Conservation (phyloP, 2,797 vertebrate species). For the Lemur catta region DNA sequence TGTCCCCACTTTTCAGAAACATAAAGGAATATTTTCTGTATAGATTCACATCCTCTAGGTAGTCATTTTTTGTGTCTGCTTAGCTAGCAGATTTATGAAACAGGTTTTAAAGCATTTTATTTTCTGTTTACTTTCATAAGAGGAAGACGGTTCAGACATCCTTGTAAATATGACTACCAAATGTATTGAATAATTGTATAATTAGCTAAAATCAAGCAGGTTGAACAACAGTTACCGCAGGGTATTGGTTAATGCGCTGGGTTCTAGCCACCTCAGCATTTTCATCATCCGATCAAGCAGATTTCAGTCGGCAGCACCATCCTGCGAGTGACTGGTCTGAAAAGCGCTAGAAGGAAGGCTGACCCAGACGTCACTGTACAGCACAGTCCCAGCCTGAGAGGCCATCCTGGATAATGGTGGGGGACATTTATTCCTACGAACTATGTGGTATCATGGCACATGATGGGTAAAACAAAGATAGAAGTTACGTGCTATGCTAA, state of each 20-base stretch:
- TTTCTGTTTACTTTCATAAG: not conserved
- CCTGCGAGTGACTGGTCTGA: not conserved
- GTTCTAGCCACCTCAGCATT: not conserved
- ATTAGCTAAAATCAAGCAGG: not conserved
- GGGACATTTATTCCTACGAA: not conserved
- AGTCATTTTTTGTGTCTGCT: not conserved
- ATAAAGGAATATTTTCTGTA: not conserved
- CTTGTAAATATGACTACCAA: not conserved
- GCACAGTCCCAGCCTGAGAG: not conserved
- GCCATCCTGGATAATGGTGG: not conserved
- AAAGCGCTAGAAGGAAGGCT: not conserved
- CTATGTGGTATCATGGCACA: not conserved
- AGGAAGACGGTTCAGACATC: not conserved
- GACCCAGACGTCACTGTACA: not conserved
- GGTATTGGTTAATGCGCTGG: not conserved
- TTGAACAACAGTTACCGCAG: not conserved
- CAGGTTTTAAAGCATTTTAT: not conserved
- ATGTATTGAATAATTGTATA: not conserved
- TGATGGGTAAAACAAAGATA: not conserved
- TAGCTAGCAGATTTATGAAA: not conserved
- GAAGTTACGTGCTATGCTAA: not conserved
- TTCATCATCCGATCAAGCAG: not conserved
- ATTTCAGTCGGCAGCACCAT: not conserved
- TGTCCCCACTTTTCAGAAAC: not conserved
- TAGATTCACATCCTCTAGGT: not conserved